Base-by-base conservation (phyloP, 2,888 invertebrate species). In the Aphelenchoides bicaudatus region DNA sequence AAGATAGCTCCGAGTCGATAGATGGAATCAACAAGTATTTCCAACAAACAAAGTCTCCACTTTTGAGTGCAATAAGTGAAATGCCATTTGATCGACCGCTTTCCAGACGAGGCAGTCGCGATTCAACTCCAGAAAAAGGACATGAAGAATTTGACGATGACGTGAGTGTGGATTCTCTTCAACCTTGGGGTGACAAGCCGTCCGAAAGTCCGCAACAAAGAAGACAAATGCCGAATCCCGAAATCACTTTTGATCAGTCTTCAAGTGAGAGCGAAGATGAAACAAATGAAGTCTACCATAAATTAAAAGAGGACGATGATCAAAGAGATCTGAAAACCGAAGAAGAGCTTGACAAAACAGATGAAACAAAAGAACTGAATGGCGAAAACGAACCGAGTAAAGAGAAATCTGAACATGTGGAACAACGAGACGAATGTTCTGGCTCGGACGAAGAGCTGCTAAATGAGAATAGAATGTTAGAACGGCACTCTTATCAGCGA, bases 41-140 rank as follows among this genome's bases (percentile, higher is more conserved):
- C 23, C 16, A 43, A 10, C 43, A 19, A n/a, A 19, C 43, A 6
- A 8, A 19, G 6, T 19, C 43, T 8, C 8, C 43, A 10, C 23
- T 43, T 19, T 25, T 43, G 43, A 43, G 43, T n/a, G 43, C 25
- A 8, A 25, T 21, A 10, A 25, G 25, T 25, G 43, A 43, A 8
- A 6, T 61, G 19, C 62, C 66, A 1, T 58, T 65, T 30, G 68
- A 67, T 10, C 57, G 76, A 21, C 76, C 76, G 0, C 57, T 67
- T 10, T 75, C 74, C 4, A 60, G 76, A 49, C 58, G 76, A 30
- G 75, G 76, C 27, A 73, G 73, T 46, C 48, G 74, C 16, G 62
- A 62, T 21, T 63, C 62, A n/a, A 59, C 62, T 30, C 56, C 59
- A 2, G 67, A 67, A 34, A 55, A 65, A 10, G 67, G 67, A 2